Conservation (phyloP, 2,113 vertebrate species). For the Xiphorhynchus elegans region DNA sequence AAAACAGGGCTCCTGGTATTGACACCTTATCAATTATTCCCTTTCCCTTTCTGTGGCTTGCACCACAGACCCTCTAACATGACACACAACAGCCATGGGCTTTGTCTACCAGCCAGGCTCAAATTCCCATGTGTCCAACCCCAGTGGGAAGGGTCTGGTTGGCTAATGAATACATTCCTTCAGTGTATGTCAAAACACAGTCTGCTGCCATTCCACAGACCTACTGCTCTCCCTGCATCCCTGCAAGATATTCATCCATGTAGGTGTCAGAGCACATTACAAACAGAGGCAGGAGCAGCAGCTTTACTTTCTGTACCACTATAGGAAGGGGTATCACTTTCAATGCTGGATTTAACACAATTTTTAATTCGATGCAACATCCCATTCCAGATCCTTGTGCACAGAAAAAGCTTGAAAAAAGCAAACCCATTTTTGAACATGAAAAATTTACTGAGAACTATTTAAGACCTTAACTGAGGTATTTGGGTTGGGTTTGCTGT, state of each 20-base stretch:
- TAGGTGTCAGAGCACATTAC: not conserved
- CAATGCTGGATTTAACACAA: not conserved
- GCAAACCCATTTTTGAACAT: not conserved
- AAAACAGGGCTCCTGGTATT: not conserved
- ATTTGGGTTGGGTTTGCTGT: not conserved
- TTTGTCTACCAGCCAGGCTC: not conserved
- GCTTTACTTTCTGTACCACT: not conserved
- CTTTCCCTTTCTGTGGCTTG: not conserved
- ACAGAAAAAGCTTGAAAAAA: not conserved
- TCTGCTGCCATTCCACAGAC: not conserved
- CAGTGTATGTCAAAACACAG: not conserved
- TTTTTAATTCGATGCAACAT: not conserved
- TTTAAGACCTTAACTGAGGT: not conserved
- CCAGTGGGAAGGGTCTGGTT: not conserved
- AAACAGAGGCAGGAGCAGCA: not conserved
- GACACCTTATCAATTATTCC: not conserved
- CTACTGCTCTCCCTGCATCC: not conserved
- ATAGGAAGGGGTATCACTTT: not conserved
- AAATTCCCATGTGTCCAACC: not conserved
- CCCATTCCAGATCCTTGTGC: not conserved
- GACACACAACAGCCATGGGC: accelerated
- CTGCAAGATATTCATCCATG: not conserved
- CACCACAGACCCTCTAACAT: not conserved
- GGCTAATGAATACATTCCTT: not conserved
- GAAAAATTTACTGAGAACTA: not conserved